phyloP scores from a whole-genome alignment of 2,797 vertebrate genomes.

The Threskiornis aethiopicus region DNA sequence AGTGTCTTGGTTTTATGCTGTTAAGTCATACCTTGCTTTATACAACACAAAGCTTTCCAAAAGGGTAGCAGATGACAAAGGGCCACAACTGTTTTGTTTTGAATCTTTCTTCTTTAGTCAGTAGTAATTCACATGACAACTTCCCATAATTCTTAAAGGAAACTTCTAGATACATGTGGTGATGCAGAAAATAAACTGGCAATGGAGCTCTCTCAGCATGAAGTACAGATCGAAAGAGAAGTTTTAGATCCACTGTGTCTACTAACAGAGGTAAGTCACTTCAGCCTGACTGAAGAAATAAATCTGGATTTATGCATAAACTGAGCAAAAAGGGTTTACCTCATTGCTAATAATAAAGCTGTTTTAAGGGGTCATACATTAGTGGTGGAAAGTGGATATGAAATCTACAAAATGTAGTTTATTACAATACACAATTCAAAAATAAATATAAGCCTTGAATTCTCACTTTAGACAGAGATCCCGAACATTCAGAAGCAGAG shows the following conservation, averaged over 20 bases:
- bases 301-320: neutral
- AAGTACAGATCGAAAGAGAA: constrained; percentile 93
- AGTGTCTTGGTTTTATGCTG: neutral
- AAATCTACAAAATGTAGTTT: neutral
- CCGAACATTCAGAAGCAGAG: constrained; percentile 98
- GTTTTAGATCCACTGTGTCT: constrained; percentile 89
- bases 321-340: neutral
- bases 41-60: neutral
- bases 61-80: neutral
- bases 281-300: neutral
- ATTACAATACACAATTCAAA: neutral
- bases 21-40: neutral
- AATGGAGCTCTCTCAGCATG: constrained; percentile 90
- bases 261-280: constrained; percentile 87
- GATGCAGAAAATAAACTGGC: constrained; percentile 94
- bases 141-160: constrained; percentile 73
- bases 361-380: neutral
- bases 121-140: neutral
- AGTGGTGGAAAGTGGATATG: neutral
- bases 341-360: neutral
- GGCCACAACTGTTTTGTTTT: neutral
- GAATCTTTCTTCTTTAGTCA: neutral
- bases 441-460: neutral
- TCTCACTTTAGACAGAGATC: constrained; percentile 86
- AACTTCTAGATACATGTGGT: constrained; percentile 94